Evolutionary conservation across 2,113 vertebrate species (phyloP).

Genomic region (Thalassarche chlororhynchos): DNA sequence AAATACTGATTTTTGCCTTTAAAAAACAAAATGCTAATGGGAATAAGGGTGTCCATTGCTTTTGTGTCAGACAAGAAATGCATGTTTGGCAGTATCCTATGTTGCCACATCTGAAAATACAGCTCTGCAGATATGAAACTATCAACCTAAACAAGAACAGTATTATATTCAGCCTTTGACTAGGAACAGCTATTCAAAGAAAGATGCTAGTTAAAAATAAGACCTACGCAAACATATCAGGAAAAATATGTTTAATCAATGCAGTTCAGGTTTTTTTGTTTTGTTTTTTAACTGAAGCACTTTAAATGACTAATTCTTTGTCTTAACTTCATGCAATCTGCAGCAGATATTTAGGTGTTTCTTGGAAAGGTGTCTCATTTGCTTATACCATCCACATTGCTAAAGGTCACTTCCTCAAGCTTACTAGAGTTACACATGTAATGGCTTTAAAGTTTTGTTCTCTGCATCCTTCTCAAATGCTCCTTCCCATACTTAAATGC

Average conservation of each 20-base stretch:
- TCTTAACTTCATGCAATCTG: background rate
- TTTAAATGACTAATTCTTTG: background rate
- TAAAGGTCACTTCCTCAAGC: background rate
- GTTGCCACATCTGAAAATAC: background rate
- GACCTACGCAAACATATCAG: background rate
- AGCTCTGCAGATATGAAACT: background rate
- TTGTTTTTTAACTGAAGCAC: background rate
- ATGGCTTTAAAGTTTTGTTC: background rate
- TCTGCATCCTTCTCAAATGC: background rate
- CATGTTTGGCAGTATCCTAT: background rate
- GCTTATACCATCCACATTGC: background rate
- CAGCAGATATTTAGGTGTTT: background rate
- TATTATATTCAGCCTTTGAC: background rate
- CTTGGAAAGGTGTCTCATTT: background rate
- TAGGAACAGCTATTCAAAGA: background rate
- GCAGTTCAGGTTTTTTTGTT: accelerated
- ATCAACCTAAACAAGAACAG: background rate
- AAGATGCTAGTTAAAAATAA: background rate
- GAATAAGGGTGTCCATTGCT: background rate
- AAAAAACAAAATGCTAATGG: background rate
- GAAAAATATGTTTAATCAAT: background rate
- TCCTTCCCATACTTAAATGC: background rate
- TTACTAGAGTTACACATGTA: background rate
- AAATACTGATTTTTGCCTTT: background rate
- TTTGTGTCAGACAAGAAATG: background rate